Evolutionary conservation across 2,113 vertebrate species (phyloP).

Genomic region (Salvelinus sp.): DNA sequence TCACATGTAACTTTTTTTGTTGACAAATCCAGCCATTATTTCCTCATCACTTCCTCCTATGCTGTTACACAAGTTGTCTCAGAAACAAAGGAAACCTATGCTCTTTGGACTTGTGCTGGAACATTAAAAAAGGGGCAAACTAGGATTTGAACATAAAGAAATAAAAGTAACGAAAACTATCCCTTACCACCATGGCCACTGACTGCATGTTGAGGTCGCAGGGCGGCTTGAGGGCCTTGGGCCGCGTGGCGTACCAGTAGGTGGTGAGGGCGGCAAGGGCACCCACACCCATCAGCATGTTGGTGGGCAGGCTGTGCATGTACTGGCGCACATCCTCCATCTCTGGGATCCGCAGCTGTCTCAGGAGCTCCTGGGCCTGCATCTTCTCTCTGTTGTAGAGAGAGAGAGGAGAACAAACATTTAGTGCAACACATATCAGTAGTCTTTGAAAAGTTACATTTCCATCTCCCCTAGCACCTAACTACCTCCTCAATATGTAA

Average conservation of each 20-base stretch:
- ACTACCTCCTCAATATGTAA: too few species aligned
- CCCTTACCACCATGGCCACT: slow-evolving; percentile 82
- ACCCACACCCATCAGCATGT: slow-evolving; percentile 90
- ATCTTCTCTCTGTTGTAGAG: slow-evolving; percentile 54
- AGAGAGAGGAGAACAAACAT: background rate
- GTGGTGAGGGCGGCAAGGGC: slow-evolving; percentile 92
- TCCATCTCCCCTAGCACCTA: too few species aligned
- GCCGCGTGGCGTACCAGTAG: slow-evolving; percentile 92
- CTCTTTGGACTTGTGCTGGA: too few species aligned
- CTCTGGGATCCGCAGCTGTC: slow-evolving; percentile 89
- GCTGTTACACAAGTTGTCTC: too few species aligned
- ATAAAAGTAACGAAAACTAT: too few species aligned
- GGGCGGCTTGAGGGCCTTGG: slow-evolving; percentile 85
- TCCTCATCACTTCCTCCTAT: too few species aligned
- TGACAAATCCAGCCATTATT: too few species aligned
- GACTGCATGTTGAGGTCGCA: slow-evolving; percentile 92
- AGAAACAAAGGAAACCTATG: too few species aligned
- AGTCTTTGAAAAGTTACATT: background rate
- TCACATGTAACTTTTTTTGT: too few species aligned
- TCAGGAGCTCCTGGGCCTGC: slow-evolving; percentile 91
- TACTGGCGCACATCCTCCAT: slow-evolving; percentile 89
- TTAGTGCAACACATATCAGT: background rate
- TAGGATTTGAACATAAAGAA: too few species aligned
- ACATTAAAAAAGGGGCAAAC: too few species aligned
- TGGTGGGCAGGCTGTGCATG: slow-evolving; percentile 84